phyloP scores from a whole-genome alignment of 92 coral and sea anemone species.

The Pocillopora meandrina region DNA sequence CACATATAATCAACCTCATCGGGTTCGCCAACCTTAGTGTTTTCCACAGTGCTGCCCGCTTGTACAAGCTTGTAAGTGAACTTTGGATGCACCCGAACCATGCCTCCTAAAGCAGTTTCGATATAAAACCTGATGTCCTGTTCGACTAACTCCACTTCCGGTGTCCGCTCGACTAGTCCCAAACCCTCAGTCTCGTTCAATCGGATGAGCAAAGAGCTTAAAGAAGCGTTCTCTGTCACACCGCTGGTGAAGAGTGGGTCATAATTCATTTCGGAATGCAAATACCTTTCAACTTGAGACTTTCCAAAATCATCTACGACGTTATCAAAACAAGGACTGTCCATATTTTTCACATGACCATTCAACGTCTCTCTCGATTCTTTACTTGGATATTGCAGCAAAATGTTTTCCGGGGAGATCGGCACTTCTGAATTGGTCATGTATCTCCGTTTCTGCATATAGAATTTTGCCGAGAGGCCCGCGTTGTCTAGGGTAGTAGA shows the following conservation, averaged over 20 bases:
- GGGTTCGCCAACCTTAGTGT: constrained; percentile 53
- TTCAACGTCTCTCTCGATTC: neutral
- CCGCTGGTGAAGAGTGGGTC: neutral
- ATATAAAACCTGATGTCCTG: constrained; percentile 41
- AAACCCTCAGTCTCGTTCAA: constrained; percentile 39
- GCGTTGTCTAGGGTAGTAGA: constrained; percentile 6
- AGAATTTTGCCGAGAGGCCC: neutral
- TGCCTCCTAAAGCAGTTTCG: constrained; percentile 31
- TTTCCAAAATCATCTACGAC: neutral
- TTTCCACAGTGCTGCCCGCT: constrained; percentile 57
- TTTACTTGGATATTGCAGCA: neutral
- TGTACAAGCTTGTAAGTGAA: constrained; percentile 17
- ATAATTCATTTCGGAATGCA: neutral
- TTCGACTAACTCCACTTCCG: constrained; percentile 44
- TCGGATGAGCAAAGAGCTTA: constrained; percentile 26
- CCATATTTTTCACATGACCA: too few relatives aligned
- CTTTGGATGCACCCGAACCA: constrained; percentile 25
- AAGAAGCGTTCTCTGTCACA: neutral
- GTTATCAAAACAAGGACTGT: neutral
- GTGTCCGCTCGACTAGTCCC: constrained; percentile 37
- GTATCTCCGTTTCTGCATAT: neutral
- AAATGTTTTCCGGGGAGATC: neutral
- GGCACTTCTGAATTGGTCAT: neutral
- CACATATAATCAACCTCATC: constrained; percentile 55
- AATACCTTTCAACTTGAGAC: neutral